Base-by-base conservation (phyloP, 1,140 invertebrate genomes). In the Drosophila truncata region DNA sequence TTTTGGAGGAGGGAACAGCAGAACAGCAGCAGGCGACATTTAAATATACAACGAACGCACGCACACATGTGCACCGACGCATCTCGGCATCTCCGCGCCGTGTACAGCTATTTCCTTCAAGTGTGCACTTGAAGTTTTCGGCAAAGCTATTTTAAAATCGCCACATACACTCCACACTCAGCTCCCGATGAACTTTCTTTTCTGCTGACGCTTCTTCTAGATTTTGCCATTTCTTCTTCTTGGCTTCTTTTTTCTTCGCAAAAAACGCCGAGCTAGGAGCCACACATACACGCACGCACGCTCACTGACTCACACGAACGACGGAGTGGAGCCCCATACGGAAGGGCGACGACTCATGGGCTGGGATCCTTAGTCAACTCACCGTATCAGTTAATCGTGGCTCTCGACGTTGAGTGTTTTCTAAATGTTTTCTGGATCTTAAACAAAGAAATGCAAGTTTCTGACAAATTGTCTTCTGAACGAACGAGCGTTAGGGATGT, bases 41-140 rank as follows among this genome's bases (percentile, higher is more conserved):
- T 88, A 88, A 76, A 83, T 83, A 78, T 74, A 82, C 66, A 78
- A 82, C 70, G 14, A 55, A 55, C 55, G 54, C 67, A 66, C 78
- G 64, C 61, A 69, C 59, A 71, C 67, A 81, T 41, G 35, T 42
- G 55, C 59, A 78, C 52, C 58, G 11, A 50, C 67, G 50, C 65
- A 59, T 59, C 37, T 41, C 54, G 52, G 50, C 52, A 55, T 35
- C 41, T 67, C 41, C 58, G 8, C 29, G 20, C 44, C 37, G 29
- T 87, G 62, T 65, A 65, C 57, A 65, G 62, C 62, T 27, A 65
- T 42, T 65, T 74, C 71, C 61, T 58, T 55, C 67, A 76, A 90
- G 81, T 80, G 78, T 84, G 85, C 86, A 91, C 85, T 90, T 90
- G 86, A 91, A 90, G 86, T 91, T 90, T 91, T 90, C 82, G 81